A percentile compares a stretch with the other conserved stretches of the same genome.
These are phyloP conservation scores for Stegodyphus mimosarum DNA, from an alignment of 1,140 invertebrate genomes.

Conservation along the genomic window DNA sequence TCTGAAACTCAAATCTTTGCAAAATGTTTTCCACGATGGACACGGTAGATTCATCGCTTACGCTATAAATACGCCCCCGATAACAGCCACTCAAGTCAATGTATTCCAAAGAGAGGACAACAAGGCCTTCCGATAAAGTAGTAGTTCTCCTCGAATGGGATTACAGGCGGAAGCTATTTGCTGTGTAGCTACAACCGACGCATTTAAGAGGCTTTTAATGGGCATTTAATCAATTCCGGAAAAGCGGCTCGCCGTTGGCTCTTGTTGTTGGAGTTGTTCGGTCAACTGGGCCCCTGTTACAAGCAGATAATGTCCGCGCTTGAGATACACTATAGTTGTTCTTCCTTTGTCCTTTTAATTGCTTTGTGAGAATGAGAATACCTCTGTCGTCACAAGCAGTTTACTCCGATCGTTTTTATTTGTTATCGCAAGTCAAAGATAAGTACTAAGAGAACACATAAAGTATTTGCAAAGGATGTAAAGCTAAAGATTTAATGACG, in stretches of 20 bases:
- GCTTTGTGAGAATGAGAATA: neutral
- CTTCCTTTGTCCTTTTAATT: neutral
- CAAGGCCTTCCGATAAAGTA: too few relatives aligned
- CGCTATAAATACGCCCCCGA: too few relatives aligned
- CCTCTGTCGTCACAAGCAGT: neutral
- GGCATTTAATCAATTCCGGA: neutral
- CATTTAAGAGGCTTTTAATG: slow-evolving; percentile 18
- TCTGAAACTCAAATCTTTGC: too few relatives aligned
- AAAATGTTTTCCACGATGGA: too few relatives aligned
- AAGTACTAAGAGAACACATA: too few relatives aligned
- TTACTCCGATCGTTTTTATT: neutral
- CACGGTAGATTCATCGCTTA: too few relatives aligned
- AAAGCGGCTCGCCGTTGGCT: neutral
- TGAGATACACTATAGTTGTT: neutral
- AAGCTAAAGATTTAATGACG: too few relatives aligned
- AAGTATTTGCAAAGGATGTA: too few relatives aligned
- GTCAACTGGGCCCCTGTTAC: neutral
- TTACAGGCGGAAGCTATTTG: neutral
- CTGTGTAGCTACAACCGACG: neutral
- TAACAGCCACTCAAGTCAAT: too few relatives aligned
- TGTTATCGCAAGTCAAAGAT: too few relatives aligned
- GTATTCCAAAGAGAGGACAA: too few relatives aligned
- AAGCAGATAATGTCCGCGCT: neutral
- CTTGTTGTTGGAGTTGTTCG: neutral
- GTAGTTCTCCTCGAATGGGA: too few relatives aligned